Conservation (phyloP, 2,888 invertebrate genomes). For the Sphaeridia pumilis region DNA sequence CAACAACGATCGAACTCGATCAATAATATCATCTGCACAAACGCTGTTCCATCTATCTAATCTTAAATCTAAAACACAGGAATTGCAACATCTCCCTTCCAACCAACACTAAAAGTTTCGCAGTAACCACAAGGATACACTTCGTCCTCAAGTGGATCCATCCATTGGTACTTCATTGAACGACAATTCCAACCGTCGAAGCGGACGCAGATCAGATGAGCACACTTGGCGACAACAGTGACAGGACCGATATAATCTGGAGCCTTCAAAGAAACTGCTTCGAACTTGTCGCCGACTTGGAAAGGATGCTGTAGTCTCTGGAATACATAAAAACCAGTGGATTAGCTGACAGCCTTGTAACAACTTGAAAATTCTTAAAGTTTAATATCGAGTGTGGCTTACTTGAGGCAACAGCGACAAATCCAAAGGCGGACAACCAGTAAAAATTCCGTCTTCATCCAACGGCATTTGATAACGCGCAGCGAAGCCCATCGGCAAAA, state of each 20-base stretch:
- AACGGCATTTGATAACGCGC: not conserved
- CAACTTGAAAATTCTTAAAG: too few species aligned
- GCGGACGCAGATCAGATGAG: conserved; percentile 2
- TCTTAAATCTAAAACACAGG: too few species aligned
- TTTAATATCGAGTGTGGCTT: too few species aligned
- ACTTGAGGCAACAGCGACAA: not conserved
- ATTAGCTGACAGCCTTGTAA: too few species aligned
- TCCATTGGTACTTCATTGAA: conserved; percentile 4
- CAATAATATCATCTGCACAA: too few species aligned
- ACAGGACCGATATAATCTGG: not conserved
- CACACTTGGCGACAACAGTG: conserved; percentile 2
- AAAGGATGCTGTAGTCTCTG: conserved; percentile 5
- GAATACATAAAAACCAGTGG: not conserved
- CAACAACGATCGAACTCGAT: too few species aligned
- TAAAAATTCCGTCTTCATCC: too few species aligned
- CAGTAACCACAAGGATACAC: conserved; percentile 8
- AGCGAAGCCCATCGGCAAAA: not conserved
- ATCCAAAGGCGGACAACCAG: not conserved
- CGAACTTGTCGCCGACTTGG: not conserved
- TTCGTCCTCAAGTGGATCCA: conserved; percentile 3
- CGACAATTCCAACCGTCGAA: conserved; percentile 1
- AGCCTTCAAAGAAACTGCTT: not conserved
- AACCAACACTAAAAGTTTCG: conserved; percentile 1
- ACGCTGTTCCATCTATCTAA: too few species aligned
- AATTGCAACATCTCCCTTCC: conserved; percentile 3